A percentile compares a stretch with the other conserved stretches of the same genome.
These are phyloP conservation scores for Charanyca ferruginea DNA, from an alignment of 2,888 invertebrate genomes.

Conservation along the genomic window DNA sequence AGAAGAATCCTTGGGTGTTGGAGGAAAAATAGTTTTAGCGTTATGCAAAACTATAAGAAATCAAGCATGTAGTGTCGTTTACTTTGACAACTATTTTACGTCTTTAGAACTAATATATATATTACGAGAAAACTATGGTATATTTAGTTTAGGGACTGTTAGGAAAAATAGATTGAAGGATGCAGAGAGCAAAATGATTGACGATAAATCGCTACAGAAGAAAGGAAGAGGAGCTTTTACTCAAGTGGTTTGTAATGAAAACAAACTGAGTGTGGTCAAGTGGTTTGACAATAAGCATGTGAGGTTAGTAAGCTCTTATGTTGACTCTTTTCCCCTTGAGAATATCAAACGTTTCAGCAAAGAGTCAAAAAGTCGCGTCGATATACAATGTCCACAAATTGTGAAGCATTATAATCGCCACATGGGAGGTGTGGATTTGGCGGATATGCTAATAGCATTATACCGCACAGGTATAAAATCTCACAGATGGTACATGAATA, in stretches of 20 bases:
- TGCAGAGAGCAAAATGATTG: constrained; percentile 26
- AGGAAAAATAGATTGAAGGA: constrained; percentile 50
- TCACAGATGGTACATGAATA: constrained; percentile 62
- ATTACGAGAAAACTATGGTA: constrained; percentile 25
- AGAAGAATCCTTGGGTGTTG: no score
- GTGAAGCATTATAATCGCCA: constrained; percentile 33
- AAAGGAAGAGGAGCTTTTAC: constrained; percentile 43
- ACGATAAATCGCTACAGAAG: constrained; percentile 39
- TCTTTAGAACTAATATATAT: constrained; percentile 28
- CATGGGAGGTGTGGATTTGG: constrained; percentile 43
- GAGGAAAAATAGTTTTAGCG: constrained; percentile 49
- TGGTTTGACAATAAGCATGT: constrained; percentile 63
- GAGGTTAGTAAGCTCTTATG: constrained; percentile 50
- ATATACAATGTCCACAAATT: constrained; percentile 42
- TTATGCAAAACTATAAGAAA: constrained; percentile 10
- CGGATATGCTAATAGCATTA: constrained; percentile 65
- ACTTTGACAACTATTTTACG: constrained; percentile 49
- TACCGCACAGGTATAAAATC: constrained; percentile 63
- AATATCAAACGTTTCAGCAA: constrained; percentile 46
- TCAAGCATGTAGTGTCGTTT: constrained; percentile 38
- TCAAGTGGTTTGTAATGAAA: constrained; percentile 37
- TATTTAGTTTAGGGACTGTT: constrained; percentile 44
- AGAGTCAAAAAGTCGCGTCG: constrained; percentile 36
- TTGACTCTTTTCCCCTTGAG: constrained; percentile 47
- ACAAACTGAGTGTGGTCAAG: constrained; percentile 49